A percentile compares a stretch with the other conserved stretches of the same genome.
Conservation (phyloP, 2,797 vertebrate genomes). For the Hylomyscus alleni region DNA sequence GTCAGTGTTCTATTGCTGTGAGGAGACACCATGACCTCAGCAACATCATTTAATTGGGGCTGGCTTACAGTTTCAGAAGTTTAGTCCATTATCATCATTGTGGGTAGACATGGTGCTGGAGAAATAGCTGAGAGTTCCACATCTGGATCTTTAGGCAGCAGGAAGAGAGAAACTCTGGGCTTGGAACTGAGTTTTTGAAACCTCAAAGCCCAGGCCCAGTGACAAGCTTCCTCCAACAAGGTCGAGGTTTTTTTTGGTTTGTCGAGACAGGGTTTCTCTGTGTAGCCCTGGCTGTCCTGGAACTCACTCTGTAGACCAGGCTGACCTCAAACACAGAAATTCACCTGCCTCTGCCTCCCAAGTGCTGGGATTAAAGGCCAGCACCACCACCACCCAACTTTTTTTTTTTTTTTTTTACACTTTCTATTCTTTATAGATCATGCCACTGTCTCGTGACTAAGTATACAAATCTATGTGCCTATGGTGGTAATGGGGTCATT, state of each 20-base stretch:
- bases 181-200: background rate
- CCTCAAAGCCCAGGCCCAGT: background rate
- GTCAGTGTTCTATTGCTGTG: background rate
- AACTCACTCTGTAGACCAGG: too few relatives aligned
- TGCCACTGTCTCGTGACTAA: background rate
- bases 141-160: background rate
- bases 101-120: background rate
- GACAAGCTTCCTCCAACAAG: background rate
- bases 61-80: background rate
- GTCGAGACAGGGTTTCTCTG: too few relatives aligned
- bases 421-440: background rate
- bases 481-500: background rate
- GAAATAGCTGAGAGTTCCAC: background rate
- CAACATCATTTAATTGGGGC: background rate
- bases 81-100: background rate
- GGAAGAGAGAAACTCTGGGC: background rate
- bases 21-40: background rate
- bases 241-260: too few relatives aligned
- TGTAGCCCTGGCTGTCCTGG: too few relatives aligned
- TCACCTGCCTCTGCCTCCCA: too few relatives aligned
- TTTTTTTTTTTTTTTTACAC: too few relatives aligned
- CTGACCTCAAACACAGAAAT: too few relatives aligned
- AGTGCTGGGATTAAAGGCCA: too few relatives aligned
- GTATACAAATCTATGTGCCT: background rate
- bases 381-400: too few relatives aligned